phyloP scores from a whole-genome alignment of 2,888 invertebrate genomes.

The Volucella zonaria region DNA sequence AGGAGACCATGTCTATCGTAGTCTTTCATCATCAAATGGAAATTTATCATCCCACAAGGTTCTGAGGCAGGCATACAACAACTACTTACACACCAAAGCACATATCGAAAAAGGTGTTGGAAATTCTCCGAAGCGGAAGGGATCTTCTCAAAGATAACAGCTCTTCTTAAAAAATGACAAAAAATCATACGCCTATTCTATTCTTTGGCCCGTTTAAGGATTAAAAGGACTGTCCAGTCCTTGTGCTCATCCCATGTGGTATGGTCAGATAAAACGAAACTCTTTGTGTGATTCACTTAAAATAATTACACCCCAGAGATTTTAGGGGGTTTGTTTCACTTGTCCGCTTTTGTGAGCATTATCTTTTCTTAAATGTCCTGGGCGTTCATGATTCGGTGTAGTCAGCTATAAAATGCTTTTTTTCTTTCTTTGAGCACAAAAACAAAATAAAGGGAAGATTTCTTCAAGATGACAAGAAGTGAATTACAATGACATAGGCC shows the following conservation, averaged over 20 bases:
- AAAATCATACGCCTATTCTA: not conserved
- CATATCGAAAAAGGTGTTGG: slow-evolving; percentile 43
- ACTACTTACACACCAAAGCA: not conserved
- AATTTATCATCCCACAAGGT: too few species aligned
- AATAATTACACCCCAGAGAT: slow-evolving; percentile 65
- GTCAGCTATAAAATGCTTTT: slow-evolving; percentile 47
- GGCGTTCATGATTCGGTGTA: slow-evolving; percentile 24
- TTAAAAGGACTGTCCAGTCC: slow-evolving; percentile 53
- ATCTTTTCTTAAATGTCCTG: slow-evolving; percentile 37
- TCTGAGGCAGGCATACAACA: too few species aligned
- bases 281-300: slow-evolving; percentile 61
- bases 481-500: not conserved
- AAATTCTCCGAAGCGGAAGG: slow-evolving; percentile 50
- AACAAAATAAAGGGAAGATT: slow-evolving; percentile 12
- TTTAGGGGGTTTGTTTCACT: slow-evolving; percentile 32
- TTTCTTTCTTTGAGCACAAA: slow-evolving; percentile 30
- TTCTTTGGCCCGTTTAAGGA: slow-evolving; percentile 27
- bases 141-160: slow-evolving; percentile 26
- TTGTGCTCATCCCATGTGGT: not conserved
- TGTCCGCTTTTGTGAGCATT: slow-evolving; percentile 34
- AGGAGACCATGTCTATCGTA: too few species aligned
- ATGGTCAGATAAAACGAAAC: slow-evolving; percentile 21
- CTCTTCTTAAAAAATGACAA: slow-evolving; percentile 23
- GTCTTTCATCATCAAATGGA: too few species aligned
- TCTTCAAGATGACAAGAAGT: not conserved